Evolutionary conservation across 2,797 vertebrate genomes (phyloP).

Genomic region (Acipenser oxyrinchus): DNA sequence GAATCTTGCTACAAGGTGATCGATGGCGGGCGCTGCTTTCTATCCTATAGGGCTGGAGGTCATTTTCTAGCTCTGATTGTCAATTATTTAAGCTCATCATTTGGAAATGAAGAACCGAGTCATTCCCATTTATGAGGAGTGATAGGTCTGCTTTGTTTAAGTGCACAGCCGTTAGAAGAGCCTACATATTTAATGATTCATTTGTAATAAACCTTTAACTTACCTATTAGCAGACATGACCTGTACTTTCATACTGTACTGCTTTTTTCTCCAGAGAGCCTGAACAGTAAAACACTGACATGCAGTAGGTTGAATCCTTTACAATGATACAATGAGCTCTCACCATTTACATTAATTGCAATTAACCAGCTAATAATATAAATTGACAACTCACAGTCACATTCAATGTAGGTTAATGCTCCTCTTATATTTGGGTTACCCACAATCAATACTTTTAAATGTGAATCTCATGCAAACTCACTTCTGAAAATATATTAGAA

Average conservation of each 20-base stretch:
- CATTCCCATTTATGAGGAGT: constrained; percentile 3
- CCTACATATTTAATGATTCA: constrained; percentile 33
- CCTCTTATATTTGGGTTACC: no score
- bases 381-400: no score
- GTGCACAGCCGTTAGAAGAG: constrained; percentile 22
- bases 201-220: constrained; percentile 20
- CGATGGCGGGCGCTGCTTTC: background rate
- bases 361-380: no score
- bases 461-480: no score
- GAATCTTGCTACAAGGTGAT: constrained; percentile 26
- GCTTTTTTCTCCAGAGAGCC: background rate
- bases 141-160: constrained; percentile 22
- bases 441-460: no score
- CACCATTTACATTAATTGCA: no score
- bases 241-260: background rate
- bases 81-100: constrained; percentile 30
- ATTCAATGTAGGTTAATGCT: no score
- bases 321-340: no score
- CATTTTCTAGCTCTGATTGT: constrained; percentile 16
- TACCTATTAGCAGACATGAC: constrained; percentile 7
- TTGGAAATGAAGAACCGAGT: constrained; percentile 32
- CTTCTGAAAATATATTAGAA: no score
- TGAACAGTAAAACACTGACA: no score
- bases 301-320: no score
- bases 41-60: constrained; percentile 18